Percentiles rank a stretch among this genome's conserved stretches.
phyloP scores from a whole-genome alignment of 2,113 vertebrate species.

The Salvelinus fontinalis region DNA sequence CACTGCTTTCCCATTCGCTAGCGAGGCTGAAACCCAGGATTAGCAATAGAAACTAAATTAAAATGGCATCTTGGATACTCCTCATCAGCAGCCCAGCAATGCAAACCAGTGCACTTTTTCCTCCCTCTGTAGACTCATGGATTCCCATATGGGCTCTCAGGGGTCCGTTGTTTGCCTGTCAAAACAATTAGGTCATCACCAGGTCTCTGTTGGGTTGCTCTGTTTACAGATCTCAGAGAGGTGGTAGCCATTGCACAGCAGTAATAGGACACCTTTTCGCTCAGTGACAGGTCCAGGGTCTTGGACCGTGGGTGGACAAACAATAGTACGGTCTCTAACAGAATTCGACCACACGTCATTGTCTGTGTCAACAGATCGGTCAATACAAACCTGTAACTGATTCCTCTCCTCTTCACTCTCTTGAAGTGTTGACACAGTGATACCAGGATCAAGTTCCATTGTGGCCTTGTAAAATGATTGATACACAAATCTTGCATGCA shows the following conservation, averaged over 20 bases:
- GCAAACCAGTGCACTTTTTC: too few species aligned
- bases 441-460: constrained; percentile 27
- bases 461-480: constrained; percentile 41
- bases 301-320: constrained; percentile 1
- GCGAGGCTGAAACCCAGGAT: too few species aligned
- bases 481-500: constrained; percentile 47
- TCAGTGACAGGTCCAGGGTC: too few species aligned
- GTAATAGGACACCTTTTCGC: constrained; percentile 33
- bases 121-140: constrained; percentile 36
- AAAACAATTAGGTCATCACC: constrained; percentile 75
- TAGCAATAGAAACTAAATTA: too few species aligned
- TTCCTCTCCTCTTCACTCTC: background rate
- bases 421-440: constrained; percentile 11
- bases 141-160: constrained; percentile 42
- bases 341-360: constrained; percentile 26
- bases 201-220: constrained; percentile 28
- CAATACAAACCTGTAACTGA: too few species aligned
- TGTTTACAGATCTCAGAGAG: constrained; percentile 13
- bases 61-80: too few species aligned
- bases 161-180: constrained; percentile 60
- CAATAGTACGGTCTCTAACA: constrained; percentile 12
- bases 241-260: constrained; percentile 23
- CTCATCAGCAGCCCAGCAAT: too few species aligned
- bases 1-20: too few species aligned
- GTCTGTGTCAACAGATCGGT: background rate